A percentile compares a stretch with the other conserved stretches of the same genome.
Conservation (phyloP, 2,888 invertebrate genomes). For the Morinoia aosen region DNA sequence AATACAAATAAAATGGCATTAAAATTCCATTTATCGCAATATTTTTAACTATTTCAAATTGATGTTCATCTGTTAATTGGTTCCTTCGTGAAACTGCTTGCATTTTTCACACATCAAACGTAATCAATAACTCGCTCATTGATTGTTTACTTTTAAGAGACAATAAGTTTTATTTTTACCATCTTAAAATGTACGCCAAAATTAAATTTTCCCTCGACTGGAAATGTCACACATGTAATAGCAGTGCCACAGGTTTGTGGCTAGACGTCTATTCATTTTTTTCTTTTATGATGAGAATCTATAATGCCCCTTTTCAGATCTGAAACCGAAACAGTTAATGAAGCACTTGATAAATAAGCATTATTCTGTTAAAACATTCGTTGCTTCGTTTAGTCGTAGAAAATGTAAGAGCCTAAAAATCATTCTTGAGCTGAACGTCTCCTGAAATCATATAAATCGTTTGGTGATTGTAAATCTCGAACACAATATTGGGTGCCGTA, state of each 20-base stretch:
- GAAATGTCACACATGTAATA: background rate
- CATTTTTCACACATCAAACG: background rate
- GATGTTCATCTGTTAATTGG: background rate
- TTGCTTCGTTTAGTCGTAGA: background rate
- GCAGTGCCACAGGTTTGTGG: background rate
- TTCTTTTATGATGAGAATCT: too few relatives aligned
- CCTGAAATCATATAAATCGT: background rate
- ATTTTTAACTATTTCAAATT: background rate
- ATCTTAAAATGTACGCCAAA: background rate
- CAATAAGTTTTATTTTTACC: background rate
- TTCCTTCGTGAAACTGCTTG: background rate
- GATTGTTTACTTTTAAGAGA: background rate
- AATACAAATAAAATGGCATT: too few relatives aligned
- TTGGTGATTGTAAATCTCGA: background rate
- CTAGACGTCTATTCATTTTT: too few relatives aligned
- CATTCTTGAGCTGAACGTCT: background rate
- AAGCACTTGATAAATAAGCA: background rate
- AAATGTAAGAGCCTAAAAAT: background rate
- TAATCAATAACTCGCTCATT: background rate
- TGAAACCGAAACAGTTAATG: background rate
- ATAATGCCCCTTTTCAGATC: too few relatives aligned
- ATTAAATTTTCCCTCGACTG: background rate
- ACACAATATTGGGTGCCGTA: background rate
- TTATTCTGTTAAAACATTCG: background rate
- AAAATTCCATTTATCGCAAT: background rate